Evolutionary conservation across 2,113 vertebrate genomes (phyloP).

Genomic region (Halichoeres trimaculatus): DNA sequence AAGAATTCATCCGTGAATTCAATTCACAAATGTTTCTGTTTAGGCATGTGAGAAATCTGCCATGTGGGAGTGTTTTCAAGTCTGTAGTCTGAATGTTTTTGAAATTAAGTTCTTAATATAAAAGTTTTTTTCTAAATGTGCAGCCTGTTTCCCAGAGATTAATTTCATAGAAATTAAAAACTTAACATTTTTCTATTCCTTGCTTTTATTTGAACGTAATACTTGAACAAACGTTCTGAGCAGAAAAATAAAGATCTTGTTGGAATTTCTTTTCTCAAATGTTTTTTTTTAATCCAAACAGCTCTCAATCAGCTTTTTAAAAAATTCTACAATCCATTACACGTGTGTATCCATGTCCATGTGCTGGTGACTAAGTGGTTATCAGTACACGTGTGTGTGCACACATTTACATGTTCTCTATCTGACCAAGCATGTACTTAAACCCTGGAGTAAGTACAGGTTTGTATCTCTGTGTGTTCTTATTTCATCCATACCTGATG

Average conservation of each 20-base stretch:
- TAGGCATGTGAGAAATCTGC: too few relatives aligned
- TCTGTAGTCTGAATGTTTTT: not conserved
- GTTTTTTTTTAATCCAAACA: too few relatives aligned
- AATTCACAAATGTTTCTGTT: too few relatives aligned
- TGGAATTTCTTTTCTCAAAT: too few relatives aligned
- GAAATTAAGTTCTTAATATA: not conserved
- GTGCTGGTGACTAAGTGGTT: conserved; percentile 5
- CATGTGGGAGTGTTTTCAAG: too few relatives aligned
- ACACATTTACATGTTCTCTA: conserved; percentile 6
- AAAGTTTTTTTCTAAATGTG: too few relatives aligned
- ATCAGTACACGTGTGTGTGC: not conserved
- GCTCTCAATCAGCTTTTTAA: too few relatives aligned
- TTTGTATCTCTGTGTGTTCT: conserved; percentile 15
- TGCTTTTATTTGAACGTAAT: not conserved
- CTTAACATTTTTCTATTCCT: not conserved
- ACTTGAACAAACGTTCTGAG: too few relatives aligned
- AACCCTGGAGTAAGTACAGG: not conserved
- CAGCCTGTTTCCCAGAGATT: not conserved
- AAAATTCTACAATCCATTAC: not conserved
- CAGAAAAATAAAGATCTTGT: too few relatives aligned
- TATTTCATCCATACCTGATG: conserved; percentile 66
- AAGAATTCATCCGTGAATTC: too few relatives aligned
- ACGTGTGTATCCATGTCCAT: not conserved
- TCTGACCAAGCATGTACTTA: not conserved
- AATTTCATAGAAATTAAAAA: not conserved